phyloP scores from a whole-genome alignment of 2,888 invertebrate species.

The Petrolisthes manimaculis region DNA sequence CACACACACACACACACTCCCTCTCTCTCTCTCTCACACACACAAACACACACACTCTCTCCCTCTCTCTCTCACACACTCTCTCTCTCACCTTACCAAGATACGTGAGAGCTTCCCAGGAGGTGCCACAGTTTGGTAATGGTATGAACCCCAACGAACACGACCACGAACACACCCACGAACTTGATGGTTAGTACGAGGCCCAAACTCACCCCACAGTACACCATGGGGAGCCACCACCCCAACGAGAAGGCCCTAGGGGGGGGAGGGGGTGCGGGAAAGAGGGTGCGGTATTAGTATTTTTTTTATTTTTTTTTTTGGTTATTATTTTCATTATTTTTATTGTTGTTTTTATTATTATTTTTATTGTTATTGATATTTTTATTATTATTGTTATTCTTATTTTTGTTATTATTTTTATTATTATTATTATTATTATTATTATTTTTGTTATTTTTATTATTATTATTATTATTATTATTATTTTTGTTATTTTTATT shows the following conservation, averaged over 20 bases:
- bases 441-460: too few species aligned
- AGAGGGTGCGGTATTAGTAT: too few species aligned
- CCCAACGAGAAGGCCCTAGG: slow-evolving; percentile 66
- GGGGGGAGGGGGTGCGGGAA: not conserved
- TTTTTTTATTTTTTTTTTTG: not conserved
- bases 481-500: not conserved
- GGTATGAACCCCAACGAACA: slow-evolving; percentile 53
- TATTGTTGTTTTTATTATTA: too few species aligned
- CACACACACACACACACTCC: too few species aligned
- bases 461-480: not conserved
- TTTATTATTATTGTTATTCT: too few species aligned
- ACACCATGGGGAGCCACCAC: slow-evolving; percentile 47
- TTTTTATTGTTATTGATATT: not conserved
- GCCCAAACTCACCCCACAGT: slow-evolving; percentile 55
- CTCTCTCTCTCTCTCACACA: too few species aligned
- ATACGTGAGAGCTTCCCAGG: slow-evolving; percentile 72
- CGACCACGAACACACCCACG: slow-evolving; percentile 61
- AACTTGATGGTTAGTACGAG: slow-evolving; percentile 61
- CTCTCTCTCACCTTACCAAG: slow-evolving; percentile 34
- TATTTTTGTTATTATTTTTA: too few species aligned
- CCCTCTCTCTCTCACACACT: too few species aligned
- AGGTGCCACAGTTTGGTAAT: slow-evolving; percentile 48
- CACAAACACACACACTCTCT: too few species aligned
- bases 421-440: too few species aligned
- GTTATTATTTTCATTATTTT: too few species aligned